These are phyloP conservation scores for Subacronicta megacephala DNA, from an alignment of 2,888 invertebrate species.

Conservation along the genomic window DNA sequence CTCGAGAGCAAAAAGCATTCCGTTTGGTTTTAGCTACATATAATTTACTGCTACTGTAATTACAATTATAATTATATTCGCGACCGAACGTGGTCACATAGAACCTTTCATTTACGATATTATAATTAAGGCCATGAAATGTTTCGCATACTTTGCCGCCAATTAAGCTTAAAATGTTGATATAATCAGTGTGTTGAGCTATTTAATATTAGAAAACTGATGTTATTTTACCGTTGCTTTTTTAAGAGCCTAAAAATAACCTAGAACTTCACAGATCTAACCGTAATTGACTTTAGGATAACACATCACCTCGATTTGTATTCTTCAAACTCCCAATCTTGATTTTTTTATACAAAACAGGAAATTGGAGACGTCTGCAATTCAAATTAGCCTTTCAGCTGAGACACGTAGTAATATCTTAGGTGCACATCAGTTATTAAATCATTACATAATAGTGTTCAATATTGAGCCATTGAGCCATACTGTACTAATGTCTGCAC, in stretches of 20 bases:
- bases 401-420: conserved; percentile 13
- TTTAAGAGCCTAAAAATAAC: too few species aligned
- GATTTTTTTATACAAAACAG: too few species aligned
- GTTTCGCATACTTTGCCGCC: conserved; percentile 27
- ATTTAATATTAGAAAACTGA: background rate
- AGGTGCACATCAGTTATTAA: conserved; percentile 22
- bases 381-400: conserved; percentile 3
- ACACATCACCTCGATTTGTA: too few species aligned
- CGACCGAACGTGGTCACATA: background rate
- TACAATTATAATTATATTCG: background rate
- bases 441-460: conserved; percentile 24
- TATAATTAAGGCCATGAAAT: conserved; percentile 34
- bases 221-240: background rate
- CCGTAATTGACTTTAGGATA: too few species aligned
- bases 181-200: background rate
- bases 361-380: too few species aligned
- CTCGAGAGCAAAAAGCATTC: background rate
- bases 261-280: too few species aligned
- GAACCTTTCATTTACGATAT: conserved; percentile 22
- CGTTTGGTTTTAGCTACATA: background rate
- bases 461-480: conserved; percentile 19
- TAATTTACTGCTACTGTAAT: background rate
- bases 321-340: too few species aligned
- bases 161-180: conserved; percentile 4
- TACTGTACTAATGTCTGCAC: conserved; percentile 37